Conservation (phyloP, 2,113 vertebrate species). For the Hepsetus odoe region DNA sequence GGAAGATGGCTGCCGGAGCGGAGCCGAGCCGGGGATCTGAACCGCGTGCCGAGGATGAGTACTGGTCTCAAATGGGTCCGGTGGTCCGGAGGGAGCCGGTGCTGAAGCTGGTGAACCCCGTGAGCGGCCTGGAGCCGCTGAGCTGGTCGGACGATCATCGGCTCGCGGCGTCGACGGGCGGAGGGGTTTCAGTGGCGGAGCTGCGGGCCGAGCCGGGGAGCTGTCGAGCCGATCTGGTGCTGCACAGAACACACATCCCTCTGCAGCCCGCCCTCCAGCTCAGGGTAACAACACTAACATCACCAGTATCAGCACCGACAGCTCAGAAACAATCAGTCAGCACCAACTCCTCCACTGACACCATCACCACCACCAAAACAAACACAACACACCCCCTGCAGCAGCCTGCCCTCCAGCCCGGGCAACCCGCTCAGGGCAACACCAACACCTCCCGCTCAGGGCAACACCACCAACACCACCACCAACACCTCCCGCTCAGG, state of each 20-base stretch:
- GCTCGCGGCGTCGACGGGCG: constrained; percentile 83
- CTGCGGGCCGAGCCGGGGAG: constrained; percentile 85
- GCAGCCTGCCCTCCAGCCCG: too few species aligned
- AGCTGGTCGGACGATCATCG: constrained; percentile 92
- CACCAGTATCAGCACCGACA: too few species aligned
- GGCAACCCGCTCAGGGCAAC: too few species aligned
- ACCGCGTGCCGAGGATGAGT: constrained; percentile 46
- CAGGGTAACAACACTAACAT: constrained; percentile 75
- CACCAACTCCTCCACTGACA: too few species aligned
- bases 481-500: too few species aligned
- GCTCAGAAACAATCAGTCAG: too few species aligned
- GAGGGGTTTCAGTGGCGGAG: constrained; percentile 80
- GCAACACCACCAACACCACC: too few species aligned
- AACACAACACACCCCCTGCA: too few species aligned
- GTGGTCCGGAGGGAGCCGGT: constrained; percentile 81
- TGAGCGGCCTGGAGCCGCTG: constrained; percentile 88
- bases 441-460: too few species aligned
- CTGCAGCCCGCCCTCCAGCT: constrained; percentile 70
- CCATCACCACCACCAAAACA: too few species aligned
- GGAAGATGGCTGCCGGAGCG: constrained; percentile 72
- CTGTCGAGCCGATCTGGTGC: constrained; percentile 77
- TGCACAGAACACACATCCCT: constrained; percentile 87
- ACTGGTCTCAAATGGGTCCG: constrained; percentile 49
- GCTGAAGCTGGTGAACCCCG: constrained; percentile 79
- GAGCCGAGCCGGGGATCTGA: constrained; percentile 48